Evolutionary conservation across 2,888 invertebrate species (phyloP).

Genomic region (Caenorhabditis sinica): DNA sequence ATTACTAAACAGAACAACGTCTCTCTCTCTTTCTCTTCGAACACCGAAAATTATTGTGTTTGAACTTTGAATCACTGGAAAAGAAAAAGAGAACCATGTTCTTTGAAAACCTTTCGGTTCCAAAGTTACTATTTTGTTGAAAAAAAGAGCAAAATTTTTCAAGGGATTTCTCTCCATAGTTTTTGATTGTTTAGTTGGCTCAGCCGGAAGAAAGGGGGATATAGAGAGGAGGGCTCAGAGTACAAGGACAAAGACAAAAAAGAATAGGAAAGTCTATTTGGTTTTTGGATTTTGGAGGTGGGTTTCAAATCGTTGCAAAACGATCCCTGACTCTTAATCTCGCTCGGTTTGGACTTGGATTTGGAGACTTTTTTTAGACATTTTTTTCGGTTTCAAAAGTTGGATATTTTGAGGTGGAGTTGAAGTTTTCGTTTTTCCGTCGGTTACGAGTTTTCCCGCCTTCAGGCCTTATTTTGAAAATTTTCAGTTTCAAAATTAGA

Average conservation of each 20-base stretch:
- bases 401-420: no score
- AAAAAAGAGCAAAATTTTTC: conserved; percentile 22
- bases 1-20: conserved; percentile 21
- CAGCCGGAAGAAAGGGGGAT: neutral
- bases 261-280: conserved; percentile 6
- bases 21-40: neutral
- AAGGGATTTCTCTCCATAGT: neutral
- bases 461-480: no score
- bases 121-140: neutral
- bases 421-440: no score
- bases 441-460: no score
- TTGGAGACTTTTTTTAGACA: neutral
- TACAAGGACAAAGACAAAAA: conserved; percentile 15
- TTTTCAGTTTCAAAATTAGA: no score
- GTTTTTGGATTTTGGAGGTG: conserved; percentile 5
- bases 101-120: neutral
- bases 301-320: conserved; percentile 11
- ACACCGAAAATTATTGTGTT: conserved; percentile 14
- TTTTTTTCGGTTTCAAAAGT: neutral
- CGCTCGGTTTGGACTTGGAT: no score
- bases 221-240: conserved; percentile 1
- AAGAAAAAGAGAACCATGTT: neutral
- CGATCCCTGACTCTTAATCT: neutral
- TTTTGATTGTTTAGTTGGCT: conserved; percentile 28
- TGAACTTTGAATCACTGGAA: conserved; percentile 46